These are phyloP conservation scores for Momotus momota DNA, from an alignment of 2,797 vertebrate species.

Conservation along the genomic window DNA sequence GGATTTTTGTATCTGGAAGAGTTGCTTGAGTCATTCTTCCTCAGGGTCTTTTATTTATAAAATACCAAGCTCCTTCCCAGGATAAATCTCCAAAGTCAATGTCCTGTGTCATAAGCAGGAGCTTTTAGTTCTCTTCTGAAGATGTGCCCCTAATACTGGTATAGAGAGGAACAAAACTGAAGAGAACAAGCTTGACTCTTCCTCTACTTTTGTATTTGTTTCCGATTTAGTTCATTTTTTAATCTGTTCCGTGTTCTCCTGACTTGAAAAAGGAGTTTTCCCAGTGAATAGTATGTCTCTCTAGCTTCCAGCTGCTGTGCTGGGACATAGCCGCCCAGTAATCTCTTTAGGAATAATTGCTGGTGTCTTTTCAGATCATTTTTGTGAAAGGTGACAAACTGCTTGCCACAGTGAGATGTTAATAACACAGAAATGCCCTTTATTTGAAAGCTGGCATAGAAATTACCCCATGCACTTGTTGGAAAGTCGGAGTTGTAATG, in stretches of 20 bases:
- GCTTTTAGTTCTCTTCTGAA: not conserved
- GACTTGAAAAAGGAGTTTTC: conserved; percentile 26
- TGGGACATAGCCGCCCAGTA: conserved; percentile 66
- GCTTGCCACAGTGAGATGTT: conserved; percentile 74
- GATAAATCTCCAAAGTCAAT: not conserved
- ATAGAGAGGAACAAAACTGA: not conserved
- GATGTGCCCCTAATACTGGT: not conserved
- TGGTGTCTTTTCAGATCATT: conserved; percentile 80
- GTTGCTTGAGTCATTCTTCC: not conserved
- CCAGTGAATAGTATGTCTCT: not conserved
- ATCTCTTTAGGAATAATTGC: conserved; percentile 80
- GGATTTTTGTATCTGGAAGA: not conserved
- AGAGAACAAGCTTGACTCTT: not conserved
- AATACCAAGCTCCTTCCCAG: not conserved
- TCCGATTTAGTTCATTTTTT: not conserved
- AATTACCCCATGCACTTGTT: conserved; percentile 65
- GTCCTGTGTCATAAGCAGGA: not conserved
- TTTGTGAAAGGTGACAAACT: conserved; percentile 79
- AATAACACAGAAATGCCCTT: conserved; percentile 77
- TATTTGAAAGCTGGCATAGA: conserved; percentile 69
- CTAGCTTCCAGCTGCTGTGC: conserved; percentile 52
- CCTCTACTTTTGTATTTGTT: not conserved
- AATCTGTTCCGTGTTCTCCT: not conserved
- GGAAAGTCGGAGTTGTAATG: conserved; percentile 62
- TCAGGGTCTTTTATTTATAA: not conserved